These are phyloP conservation scores for Aplysina aerophoba DNA, from an alignment of 37 sponge, comb jelly and placozoan genomes.

Conservation along the genomic window DNA sequence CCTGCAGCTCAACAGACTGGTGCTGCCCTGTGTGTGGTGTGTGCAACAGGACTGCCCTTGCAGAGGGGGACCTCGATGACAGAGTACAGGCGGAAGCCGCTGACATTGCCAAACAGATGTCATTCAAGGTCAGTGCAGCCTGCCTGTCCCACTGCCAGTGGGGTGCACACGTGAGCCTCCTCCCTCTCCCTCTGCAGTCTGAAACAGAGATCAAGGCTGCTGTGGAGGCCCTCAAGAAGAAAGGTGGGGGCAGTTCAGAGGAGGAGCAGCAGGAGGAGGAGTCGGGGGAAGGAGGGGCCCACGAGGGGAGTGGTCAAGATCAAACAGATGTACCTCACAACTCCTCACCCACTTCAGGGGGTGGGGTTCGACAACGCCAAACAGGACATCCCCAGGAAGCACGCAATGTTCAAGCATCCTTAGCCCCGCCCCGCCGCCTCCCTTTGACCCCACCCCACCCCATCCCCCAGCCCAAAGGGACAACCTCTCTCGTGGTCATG, in stretches of 20 bases:
- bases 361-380: background rate
- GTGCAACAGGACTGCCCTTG: conserved; percentile 49
- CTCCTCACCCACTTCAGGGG: background rate
- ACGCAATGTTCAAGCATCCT: background rate
- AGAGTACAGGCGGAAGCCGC: conserved; percentile 51
- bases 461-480: conserved; percentile 51
- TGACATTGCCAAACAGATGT: conserved; percentile 80
- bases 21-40: conserved; percentile 69
- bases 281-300: background rate
- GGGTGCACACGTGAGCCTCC: background rate
- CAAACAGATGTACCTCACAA: background rate
- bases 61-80: conserved; percentile 36
- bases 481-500: conserved; percentile 19
- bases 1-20: conserved; percentile 72
- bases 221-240: conserved; percentile 34
- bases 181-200: conserved; percentile 18
- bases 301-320: background rate
- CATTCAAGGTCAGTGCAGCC: conserved; percentile 65
- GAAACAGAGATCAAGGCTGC: conserved; percentile 33
- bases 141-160: background rate
- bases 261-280: conserved; percentile 6
- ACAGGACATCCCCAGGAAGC: background rate
- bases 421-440: background rate
- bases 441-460: background rate
- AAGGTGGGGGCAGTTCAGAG: no score